Conservation (phyloP, 2,113 vertebrate genomes). For the Vireo altiloquus region DNA sequence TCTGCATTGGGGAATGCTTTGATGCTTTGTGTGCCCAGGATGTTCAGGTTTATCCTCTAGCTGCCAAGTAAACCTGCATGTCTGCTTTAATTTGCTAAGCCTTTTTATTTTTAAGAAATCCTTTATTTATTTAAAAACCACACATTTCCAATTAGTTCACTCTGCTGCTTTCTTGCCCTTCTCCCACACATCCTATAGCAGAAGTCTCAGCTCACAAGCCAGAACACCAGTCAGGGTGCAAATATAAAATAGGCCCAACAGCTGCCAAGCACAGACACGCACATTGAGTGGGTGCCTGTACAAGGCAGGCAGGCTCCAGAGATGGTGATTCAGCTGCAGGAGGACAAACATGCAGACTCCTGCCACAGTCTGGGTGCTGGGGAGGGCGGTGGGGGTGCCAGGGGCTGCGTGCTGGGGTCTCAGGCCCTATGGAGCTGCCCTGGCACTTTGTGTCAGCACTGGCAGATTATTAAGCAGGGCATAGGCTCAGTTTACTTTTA, state of each 20-base stretch:
- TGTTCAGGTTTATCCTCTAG: constrained; percentile 3
- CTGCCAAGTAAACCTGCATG: background rate
- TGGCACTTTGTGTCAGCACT: background rate
- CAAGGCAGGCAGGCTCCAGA: background rate
- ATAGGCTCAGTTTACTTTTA: background rate
- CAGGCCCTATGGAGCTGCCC: background rate
- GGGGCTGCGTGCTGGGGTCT: background rate
- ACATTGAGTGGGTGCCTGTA: background rate
- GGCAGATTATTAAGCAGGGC: background rate
- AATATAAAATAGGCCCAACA: background rate
- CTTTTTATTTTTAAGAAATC: background rate
- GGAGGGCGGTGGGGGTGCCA: background rate
- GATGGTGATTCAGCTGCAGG: background rate
- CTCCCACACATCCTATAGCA: background rate
- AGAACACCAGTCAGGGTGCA: background rate
- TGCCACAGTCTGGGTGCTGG: background rate
- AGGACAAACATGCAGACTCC: background rate
- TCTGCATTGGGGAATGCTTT: background rate
- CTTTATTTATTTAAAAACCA: background rate
- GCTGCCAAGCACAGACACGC: background rate
- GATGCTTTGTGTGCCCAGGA: background rate
- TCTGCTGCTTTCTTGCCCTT: background rate
- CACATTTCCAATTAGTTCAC: background rate
- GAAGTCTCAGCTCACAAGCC: background rate
- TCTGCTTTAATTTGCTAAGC: constrained; percentile 1